Evolutionary conservation across 30 jellyfish, hydroid and myxozoan species (phyloP).

Genomic region (Hydractinia symbiolongicarpus): DNA sequence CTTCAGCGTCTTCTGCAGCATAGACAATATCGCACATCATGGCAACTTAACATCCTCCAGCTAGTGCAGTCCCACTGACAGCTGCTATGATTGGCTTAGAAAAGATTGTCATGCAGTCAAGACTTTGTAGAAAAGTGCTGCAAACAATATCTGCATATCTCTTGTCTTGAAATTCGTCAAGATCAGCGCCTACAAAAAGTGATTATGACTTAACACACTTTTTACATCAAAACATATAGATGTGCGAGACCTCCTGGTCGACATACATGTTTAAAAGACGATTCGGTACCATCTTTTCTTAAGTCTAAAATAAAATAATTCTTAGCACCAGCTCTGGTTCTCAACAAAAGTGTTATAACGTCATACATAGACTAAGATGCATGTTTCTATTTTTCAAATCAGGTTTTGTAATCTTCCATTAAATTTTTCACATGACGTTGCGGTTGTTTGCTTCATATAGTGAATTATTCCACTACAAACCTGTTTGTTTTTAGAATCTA

Average conservation of each 20-base stretch:
- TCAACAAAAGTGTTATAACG: no score
- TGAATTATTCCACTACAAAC: no score
- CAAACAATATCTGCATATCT: slow-evolving; percentile 53
- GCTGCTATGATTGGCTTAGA: slow-evolving; percentile 89
- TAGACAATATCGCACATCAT: slow-evolving; percentile 96
- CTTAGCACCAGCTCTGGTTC: slow-evolving; percentile 70
- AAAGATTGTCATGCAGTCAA: slow-evolving; percentile 58
- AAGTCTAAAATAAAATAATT: slow-evolving; percentile 62
- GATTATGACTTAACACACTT: slow-evolving; percentile 45
- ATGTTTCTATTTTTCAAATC: no score
- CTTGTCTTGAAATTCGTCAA: slow-evolving; percentile 63
- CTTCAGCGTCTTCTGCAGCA: slow-evolving; percentile 96
- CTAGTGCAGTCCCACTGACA: slow-evolving; percentile 91
- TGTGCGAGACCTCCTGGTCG: slow-evolving; percentile 45
- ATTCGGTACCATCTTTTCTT: slow-evolving; percentile 52
- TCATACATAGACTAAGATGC: no score
- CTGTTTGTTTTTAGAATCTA: no score
- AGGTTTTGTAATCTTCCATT: no score
- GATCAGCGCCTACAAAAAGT: slow-evolving; percentile 73
- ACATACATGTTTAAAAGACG: slow-evolving; percentile 53
- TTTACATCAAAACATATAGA: slow-evolving; percentile 87
- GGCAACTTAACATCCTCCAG: slow-evolving; percentile 95
- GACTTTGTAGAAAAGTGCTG: slow-evolving; percentile 45
- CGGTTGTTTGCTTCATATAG: no score
- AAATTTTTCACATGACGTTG: no score